A percentile compares a stretch with the other conserved stretches of the same genome.
Evolutionary conservation across 2,113 vertebrate genomes (phyloP).

Genomic region (Mixornis gularis): DNA sequence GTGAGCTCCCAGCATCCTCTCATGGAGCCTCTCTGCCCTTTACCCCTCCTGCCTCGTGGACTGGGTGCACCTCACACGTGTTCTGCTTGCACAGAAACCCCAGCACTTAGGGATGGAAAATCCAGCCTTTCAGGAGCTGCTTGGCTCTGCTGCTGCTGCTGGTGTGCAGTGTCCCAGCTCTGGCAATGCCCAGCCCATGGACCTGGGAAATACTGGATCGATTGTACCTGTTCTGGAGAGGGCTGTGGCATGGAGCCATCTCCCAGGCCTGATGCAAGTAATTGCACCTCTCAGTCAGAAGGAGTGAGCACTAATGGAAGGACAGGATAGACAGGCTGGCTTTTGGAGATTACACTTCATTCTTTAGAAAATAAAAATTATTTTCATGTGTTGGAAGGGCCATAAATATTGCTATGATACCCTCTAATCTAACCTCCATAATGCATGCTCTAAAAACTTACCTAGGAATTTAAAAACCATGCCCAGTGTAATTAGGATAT

Average conservation of each 20-base stretch:
- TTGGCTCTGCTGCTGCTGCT: neutral
- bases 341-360: neutral
- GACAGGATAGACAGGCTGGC: neutral
- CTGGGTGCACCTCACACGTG: neutral
- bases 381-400: neutral
- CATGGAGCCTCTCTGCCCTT: neutral
- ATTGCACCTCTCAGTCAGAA: neutral
- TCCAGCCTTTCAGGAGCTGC: neutral
- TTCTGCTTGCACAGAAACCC: neutral
- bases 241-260: neutral
- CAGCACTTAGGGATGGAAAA: neutral
- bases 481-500: neutral
- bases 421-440: neutral
- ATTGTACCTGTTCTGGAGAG: neutral
- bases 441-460: neutral
- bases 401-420: neutral
- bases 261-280: neutral
- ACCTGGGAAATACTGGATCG: neutral
- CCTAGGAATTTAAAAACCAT: neutral
- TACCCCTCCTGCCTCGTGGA: fast-evolving
- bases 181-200: neutral
- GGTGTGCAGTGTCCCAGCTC: neutral
- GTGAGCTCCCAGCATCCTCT: neutral
- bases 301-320: neutral
- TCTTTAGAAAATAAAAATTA: neutral